A percentile compares a stretch with the other conserved stretches of the same genome.
Evolutionary conservation across 2,888 invertebrate genomes (phyloP).

Genomic region (Ochropleura plecta): DNA sequence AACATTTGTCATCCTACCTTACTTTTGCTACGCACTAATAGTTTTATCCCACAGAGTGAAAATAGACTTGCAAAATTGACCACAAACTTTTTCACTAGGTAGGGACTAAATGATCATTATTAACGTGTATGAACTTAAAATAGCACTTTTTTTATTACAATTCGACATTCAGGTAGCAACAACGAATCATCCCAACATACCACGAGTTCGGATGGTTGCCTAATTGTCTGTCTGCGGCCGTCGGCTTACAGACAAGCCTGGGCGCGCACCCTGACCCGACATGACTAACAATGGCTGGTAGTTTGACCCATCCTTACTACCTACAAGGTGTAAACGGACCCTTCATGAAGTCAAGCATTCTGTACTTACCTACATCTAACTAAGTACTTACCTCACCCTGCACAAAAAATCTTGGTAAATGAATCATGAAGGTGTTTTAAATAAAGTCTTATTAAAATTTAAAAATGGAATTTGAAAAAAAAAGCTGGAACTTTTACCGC

Average conservation of each 20-base stretch:
- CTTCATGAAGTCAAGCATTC: too few species aligned
- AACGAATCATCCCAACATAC: not conserved
- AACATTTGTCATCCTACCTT: not conserved
- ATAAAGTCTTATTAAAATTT: too few species aligned
- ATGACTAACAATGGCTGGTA: conserved; percentile 1
- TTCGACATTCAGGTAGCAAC: not conserved
- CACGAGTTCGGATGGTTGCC: not conserved
- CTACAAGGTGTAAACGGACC: too few species aligned
- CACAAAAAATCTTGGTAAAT: too few species aligned
- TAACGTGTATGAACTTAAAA: not conserved
- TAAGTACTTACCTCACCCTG: too few species aligned
- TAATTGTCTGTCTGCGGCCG: conserved; percentile 21
- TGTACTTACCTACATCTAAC: too few species aligned
- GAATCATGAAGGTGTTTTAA: too few species aligned
- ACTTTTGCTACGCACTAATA: not conserved
- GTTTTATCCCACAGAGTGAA: not conserved
- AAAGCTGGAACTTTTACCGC: too few species aligned
- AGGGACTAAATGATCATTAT: not conserved
- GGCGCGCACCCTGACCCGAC: not conserved
- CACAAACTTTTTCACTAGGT: not conserved
- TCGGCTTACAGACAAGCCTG: not conserved
- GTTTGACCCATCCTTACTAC: not conserved
- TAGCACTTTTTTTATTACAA: not conserved
- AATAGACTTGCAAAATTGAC: conserved; percentile 2
- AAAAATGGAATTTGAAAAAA: too few species aligned